Evolutionary conservation across 2,797 vertebrate genomes (phyloP).

Genomic region (Moxostoma hubbsi): DNA sequence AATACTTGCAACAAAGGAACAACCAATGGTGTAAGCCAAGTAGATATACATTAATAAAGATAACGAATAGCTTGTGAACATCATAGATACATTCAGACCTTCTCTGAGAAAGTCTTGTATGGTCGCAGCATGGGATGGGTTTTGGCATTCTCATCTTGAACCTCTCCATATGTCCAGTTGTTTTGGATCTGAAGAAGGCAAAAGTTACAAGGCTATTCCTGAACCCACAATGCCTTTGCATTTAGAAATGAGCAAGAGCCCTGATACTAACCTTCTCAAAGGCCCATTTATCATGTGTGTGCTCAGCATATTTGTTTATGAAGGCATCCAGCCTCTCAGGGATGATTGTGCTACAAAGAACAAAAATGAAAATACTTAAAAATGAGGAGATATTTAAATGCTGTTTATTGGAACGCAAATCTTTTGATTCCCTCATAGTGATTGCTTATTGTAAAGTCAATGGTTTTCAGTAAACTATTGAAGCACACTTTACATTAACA

Average conservation of each 20-base stretch:
- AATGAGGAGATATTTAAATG: too few relatives aligned
- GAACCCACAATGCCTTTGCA: not conserved
- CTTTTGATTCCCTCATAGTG: too few relatives aligned
- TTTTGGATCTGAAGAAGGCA: slow-evolving; percentile 86
- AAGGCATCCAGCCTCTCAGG: slow-evolving; percentile 91
- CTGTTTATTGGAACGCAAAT: too few relatives aligned
- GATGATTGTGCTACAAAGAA: slow-evolving; percentile 86
- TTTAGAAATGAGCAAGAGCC: not conserved
- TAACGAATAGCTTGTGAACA: not conserved
- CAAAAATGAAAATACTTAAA: not conserved
- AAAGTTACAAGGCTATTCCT: not conserved
- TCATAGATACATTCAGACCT: slow-evolving; percentile 73
- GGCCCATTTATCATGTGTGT: slow-evolving; percentile 94
- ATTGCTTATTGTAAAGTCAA: too few relatives aligned
- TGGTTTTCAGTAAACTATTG: too few relatives aligned
- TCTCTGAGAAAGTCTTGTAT: slow-evolving; percentile 97
- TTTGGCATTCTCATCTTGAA: slow-evolving; percentile 88
- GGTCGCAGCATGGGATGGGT: slow-evolving; percentile 92
- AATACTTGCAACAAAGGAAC: too few relatives aligned
- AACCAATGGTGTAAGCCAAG: not conserved
- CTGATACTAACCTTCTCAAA: slow-evolving; percentile 88
- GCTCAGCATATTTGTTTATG: slow-evolving; percentile 92
- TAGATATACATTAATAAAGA: not conserved
- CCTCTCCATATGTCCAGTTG: slow-evolving; percentile 93
- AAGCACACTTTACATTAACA: too few relatives aligned